Evolutionary conservation across 23 tunicate genomes (phyloP), one percentile per base, ranked within the genome.

Genomic region (Diplosoma virens): DNA sequence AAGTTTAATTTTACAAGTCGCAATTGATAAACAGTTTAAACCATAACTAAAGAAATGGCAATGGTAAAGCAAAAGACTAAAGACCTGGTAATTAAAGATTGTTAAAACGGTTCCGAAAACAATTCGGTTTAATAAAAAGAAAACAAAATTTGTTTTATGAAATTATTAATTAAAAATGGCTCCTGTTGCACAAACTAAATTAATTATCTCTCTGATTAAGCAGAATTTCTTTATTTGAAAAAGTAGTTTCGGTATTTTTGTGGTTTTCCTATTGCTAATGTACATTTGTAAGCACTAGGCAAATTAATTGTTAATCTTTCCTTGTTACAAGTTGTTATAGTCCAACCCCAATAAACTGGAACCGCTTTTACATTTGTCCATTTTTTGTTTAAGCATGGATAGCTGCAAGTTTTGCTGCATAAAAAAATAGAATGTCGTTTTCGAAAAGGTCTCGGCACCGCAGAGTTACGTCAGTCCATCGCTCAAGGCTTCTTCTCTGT

Each of bases 251-350:
- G 21, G 25, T n/a, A n/a, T n/a, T n/a, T n/a, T n/a, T n/a, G n/a
- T n/a, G n/a, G n/a, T n/a, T n/a, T 22, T 20, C 63, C 30, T 61
- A 4, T 61, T 27, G 28, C 21, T 6, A 35, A 6, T 4, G 30
- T n/a, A 29, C 69, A 61, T 29, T 61, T 61, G 35, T 35, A 61
- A 11, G 69, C 69, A 29, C 28, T 22, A 26, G 69, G 69, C 2
- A 61, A 35, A n/a, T 61, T 35, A 27, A 61, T 5, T 2, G 2
- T 11, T 26, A 3, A 3, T 61, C 18, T 29, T 3, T 27, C 30
- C 6, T n/a, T 29, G 3, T 55, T 4, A 11, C 11, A 4, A 4
- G 9, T 35, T 27, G 21, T 29, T 3, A 61, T 29, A 2, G 35
- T 29, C 21, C 35, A 6, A 3, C 35, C 69, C 69, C 34, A 29